A percentile compares a stretch with the other conserved stretches of the same genome.
phyloP scores from a whole-genome alignment of 2,113 vertebrate species.

The Labrus mixtus region DNA sequence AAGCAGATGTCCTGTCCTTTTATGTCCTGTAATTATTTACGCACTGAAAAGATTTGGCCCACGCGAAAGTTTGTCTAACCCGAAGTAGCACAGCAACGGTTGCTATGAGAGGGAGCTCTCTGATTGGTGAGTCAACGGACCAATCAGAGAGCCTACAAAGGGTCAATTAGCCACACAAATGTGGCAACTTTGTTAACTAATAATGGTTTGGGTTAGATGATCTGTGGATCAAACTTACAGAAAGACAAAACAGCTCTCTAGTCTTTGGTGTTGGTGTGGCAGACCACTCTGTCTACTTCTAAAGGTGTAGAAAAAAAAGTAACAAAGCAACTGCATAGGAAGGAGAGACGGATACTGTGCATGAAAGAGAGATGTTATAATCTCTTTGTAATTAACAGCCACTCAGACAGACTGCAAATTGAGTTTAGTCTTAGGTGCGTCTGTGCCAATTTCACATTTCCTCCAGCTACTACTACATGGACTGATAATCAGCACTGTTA shows the following conservation, averaged over 20 bases:
- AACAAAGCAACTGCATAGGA: not conserved
- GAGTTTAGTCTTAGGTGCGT: conserved; percentile 42
- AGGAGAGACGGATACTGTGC: not conserved
- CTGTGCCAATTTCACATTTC: conserved; percentile 6
- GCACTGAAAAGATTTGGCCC: too few relatives aligned
- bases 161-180: too few relatives aligned
- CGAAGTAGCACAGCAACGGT: too few relatives aligned
- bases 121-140: too few relatives aligned
- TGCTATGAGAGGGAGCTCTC: too few relatives aligned
- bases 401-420: conserved; percentile 38
- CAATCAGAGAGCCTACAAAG: too few relatives aligned
- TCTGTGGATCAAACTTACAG: too few relatives aligned
- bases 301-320: not conserved
- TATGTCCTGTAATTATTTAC: too few relatives aligned
- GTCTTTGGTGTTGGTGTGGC: not conserved
- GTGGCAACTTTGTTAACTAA: too few relatives aligned
- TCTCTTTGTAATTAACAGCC: conserved; percentile 63
- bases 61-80: too few relatives aligned
- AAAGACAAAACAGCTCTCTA: not conserved
- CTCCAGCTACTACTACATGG: conserved; percentile 5
- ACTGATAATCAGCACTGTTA: conserved; percentile 36
- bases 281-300: conserved; percentile 1
- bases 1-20: too few relatives aligned
- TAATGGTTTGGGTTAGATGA: too few relatives aligned
- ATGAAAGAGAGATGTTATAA: conserved; percentile 61